Evolutionary conservation across 53 echinoderm and acorn worm genomes (phyloP), one percentile per base, ranked within the genome.

Genomic region (Echinarachnius parma): DNA sequence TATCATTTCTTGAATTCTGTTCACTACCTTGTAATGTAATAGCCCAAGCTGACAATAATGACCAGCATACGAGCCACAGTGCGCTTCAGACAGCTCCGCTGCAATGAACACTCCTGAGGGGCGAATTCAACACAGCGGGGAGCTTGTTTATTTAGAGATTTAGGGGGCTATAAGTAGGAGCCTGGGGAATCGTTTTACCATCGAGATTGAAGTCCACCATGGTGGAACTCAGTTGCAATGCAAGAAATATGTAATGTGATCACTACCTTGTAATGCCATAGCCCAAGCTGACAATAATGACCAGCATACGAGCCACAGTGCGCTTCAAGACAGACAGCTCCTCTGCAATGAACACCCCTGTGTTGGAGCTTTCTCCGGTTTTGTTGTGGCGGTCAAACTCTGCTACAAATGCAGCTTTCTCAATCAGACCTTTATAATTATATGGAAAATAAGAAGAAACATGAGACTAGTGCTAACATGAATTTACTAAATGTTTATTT

Each of bases 181-280:
- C n/a, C n/a, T n/a, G n/a, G n/a, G n/a, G n/a, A n/a, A n/a, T n/a
- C n/a, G n/a, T n/a, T n/a, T n/a, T n/a, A n/a, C n/a, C n/a, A n/a
- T n/a, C n/a, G n/a, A n/a, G n/a, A n/a, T n/a, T n/a, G n/a, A n/a
- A n/a, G n/a, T n/a, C n/a, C n/a, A n/a, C n/a, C n/a, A n/a, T n/a
- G n/a, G n/a, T n/a, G n/a, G n/a, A n/a, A n/a, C n/a, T n/a, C n/a
- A n/a, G n/a, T n/a, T n/a, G n/a, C n/a, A n/a, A n/a, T n/a, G n/a
- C n/a, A n/a, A n/a, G n/a, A n/a, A n/a, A n/a, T n/a, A n/a, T n/a
- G n/a, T n/a, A n/a, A n/a, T n/a, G n/a, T 39, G 42, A 39, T 39
- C 42, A n/a, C 44, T 45, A 89, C 94, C 89, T 81, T 53, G 89
- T 89, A 31, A 93, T 93, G 4, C 94, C 94, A 61, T 89, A 89